phyloP scores from a whole-genome alignment of 2,888 invertebrate species.

The Hartigia nigra region DNA sequence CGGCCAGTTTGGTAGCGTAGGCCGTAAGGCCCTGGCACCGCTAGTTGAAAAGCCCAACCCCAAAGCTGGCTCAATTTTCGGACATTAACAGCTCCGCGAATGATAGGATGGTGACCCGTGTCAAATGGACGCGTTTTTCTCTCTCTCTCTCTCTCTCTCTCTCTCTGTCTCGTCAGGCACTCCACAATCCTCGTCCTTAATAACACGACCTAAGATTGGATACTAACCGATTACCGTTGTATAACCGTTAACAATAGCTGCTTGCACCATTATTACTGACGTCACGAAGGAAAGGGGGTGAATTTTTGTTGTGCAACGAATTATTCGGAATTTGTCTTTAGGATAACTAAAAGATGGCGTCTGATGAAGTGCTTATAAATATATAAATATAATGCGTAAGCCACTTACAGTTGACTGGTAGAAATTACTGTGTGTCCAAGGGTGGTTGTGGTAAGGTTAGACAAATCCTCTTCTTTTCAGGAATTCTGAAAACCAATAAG shows the following conservation, averaged over 20 bases:
- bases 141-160: no score
- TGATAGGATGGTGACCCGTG: conserved; percentile 21
- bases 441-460: not conserved
- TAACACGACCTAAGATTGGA: not conserved
- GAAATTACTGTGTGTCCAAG: not conserved
- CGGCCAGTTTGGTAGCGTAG: not conserved
- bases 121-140: conserved; percentile 10
- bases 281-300: not conserved
- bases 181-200: not conserved
- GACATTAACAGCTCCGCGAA: conserved; percentile 19
- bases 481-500: not conserved
- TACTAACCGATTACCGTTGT: not conserved
- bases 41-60: not conserved
- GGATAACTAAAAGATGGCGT: not conserved
- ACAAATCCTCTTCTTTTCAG: not conserved
- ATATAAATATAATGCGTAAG: not conserved
- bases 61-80: not conserved
- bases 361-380: not conserved
- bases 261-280: not conserved
- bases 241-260: not conserved
- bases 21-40: not conserved
- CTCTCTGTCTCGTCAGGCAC: conserved; percentile 9
- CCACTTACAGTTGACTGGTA: not conserved
- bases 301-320: not conserved
- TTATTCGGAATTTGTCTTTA: not conserved